These are phyloP conservation scores for Psammodynastes pulverulentus DNA, from an alignment of 2,113 vertebrate species.

Conservation along the genomic window DNA sequence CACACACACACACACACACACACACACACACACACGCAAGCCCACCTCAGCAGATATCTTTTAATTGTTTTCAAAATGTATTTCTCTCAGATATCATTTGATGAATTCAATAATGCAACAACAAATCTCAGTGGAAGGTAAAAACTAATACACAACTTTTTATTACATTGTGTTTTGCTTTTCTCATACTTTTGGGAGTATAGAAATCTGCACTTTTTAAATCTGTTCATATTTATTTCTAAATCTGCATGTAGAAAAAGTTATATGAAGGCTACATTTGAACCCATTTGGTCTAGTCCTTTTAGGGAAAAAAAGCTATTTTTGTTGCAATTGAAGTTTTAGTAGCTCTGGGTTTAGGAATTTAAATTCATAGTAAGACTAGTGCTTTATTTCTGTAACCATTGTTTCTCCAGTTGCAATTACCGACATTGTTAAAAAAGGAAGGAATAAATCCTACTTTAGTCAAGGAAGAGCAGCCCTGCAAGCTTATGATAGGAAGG, in stretches of 20 bases:
- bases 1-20: not conserved
- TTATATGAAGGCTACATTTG: constrained; percentile 31
- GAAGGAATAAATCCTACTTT: constrained; percentile 21
- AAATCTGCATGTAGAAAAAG: constrained; percentile 57
- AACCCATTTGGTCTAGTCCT: constrained; percentile 30
- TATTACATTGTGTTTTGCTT: not conserved
- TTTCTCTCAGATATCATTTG: constrained; percentile 25
- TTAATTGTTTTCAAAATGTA: constrained; percentile 37
- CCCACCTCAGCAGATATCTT: constrained; percentile 30
- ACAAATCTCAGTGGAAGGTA: constrained; percentile 52
- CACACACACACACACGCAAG: not conserved
- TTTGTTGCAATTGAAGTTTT: constrained; percentile 44
- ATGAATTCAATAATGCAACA: constrained; percentile 55
- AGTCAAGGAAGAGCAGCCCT: not conserved
- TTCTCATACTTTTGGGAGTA: constrained; percentile 40
- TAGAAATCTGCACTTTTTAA: constrained; percentile 31
- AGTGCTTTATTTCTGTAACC: constrained; percentile 42
- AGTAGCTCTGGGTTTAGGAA: constrained; percentile 44
- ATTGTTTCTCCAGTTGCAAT: constrained; percentile 61
- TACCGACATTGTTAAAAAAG: constrained; percentile 47
- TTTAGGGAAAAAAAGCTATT: constrained; percentile 44
- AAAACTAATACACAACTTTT: constrained; percentile 43
- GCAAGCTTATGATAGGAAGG: constrained; percentile 6
- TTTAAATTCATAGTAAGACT: constrained; percentile 55
- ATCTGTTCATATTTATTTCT: constrained; percentile 38